A percentile compares a stretch with the other conserved stretches of the same genome.
These are phyloP conservation scores for Neoniphon sammara DNA, from an alignment of 2,797 vertebrate genomes.

Conservation along the genomic window DNA sequence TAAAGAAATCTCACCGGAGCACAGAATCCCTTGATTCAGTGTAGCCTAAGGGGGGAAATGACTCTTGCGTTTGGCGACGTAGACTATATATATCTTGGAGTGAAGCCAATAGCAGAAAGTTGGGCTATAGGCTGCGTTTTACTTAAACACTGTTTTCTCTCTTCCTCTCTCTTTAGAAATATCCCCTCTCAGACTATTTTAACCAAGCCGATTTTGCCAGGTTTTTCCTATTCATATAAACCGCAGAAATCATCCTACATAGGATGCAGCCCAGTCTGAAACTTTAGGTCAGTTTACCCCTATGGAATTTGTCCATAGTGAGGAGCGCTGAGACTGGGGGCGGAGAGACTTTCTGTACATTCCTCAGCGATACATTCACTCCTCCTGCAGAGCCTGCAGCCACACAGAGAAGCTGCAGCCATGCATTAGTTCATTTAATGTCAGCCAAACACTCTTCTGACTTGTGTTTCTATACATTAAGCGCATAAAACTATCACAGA, in stretches of 20 bases:
- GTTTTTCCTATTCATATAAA: constrained; percentile 44
- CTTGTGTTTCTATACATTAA: constrained; percentile 43
- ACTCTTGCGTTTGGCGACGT: constrained; percentile 55
- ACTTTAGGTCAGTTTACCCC: constrained; percentile 76
- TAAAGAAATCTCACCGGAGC: constrained; percentile 75
- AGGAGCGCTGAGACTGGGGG: constrained; percentile 67
- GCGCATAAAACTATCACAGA: background rate
- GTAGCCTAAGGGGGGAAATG: constrained; percentile 53
- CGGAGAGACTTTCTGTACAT: constrained; percentile 80
- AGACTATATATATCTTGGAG: constrained; percentile 60
- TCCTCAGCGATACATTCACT: constrained; percentile 80
- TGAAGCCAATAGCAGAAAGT: constrained; percentile 66
- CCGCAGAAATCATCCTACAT: constrained; percentile 58
- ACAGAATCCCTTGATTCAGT: constrained; percentile 67
- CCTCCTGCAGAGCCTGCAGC: constrained; percentile 52
- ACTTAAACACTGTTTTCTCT: constrained; percentile 64
- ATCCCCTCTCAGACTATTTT: constrained; percentile 50
- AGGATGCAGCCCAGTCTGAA: constrained; percentile 67
- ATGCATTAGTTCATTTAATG: constrained; percentile 65
- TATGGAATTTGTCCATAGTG: constrained; percentile 78
- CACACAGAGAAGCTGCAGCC: constrained; percentile 54
- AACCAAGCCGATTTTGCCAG: constrained; percentile 57
- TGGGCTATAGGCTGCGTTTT: constrained; percentile 67
- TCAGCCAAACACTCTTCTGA: constrained; percentile 41
- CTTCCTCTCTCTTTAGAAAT: constrained; percentile 31